phyloP scores from a whole-genome alignment of 2,797 vertebrate genomes.

The Acipenser transmontanus region DNA sequence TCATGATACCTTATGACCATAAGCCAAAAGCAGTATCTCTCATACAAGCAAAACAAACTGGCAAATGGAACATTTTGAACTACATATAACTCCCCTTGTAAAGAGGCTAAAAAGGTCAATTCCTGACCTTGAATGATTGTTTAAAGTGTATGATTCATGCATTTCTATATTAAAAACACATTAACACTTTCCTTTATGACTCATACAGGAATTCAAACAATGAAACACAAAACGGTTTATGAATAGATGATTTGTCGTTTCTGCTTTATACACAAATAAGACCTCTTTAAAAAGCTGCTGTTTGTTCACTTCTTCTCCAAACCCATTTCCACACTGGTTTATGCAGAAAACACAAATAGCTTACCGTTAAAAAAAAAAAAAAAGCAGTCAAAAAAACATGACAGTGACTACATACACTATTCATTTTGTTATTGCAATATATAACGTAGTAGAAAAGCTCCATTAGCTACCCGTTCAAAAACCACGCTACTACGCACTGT shows the following conservation, averaged over 20 bases:
- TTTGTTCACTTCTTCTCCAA: constrained; percentile 10
- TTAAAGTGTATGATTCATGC: constrained; percentile 48
- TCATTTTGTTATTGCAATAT: no score
- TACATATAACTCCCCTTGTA: constrained; percentile 11
- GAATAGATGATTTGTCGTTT: constrained; percentile 20
- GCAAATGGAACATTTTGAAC: no score
- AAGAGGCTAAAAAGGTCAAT: constrained; percentile 16
- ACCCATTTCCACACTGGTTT: constrained; percentile 2
- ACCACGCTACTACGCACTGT: no score
- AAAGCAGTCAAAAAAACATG: background rate
- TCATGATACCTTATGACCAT: no score
- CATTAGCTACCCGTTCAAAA: no score
- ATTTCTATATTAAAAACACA: constrained; percentile 40
- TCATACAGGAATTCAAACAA: constrained; percentile 49
- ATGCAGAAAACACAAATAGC: background rate
- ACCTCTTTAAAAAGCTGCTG: constrained; percentile 8
- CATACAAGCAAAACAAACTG: no score
- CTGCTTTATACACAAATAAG: constrained; percentile 18
- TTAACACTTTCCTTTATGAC: constrained; percentile 52
- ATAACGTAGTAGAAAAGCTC: no score
- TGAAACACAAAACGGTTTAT: constrained; percentile 32
- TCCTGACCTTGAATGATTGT: constrained; percentile 39
- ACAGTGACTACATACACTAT: background rate
- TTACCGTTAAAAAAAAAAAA: background rate
- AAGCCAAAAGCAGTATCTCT: no score